Evolutionary conservation across 2,797 vertebrate species (phyloP).

Genomic region (Tokudaia tokunoshimensis): DNA sequence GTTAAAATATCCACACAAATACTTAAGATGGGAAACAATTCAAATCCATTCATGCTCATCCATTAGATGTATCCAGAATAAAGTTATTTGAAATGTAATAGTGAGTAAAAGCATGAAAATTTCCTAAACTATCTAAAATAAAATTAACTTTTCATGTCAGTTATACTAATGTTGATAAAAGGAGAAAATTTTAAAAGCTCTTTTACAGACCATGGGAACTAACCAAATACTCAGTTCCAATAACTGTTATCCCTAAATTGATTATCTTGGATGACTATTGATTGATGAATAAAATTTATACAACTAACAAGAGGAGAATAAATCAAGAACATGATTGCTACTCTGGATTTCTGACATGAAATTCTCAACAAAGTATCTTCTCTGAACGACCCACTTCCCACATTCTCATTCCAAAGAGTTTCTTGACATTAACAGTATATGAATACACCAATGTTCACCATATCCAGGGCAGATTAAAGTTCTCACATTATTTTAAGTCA

Average conservation of each 20-base stretch:
- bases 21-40: not conserved
- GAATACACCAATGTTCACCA: not conserved
- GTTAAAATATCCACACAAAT: not conserved
- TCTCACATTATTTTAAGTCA: not conserved
- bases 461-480: not conserved
- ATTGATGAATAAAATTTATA: not conserved
- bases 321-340: too few species aligned
- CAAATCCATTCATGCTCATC: not conserved
- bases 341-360: not conserved
- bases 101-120: too few species aligned
- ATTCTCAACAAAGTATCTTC: too few species aligned
- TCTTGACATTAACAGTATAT: not conserved
- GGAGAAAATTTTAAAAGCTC: not conserved
- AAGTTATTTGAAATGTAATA: not conserved
- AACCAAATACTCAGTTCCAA: not conserved
- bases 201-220: not conserved
- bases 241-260: not conserved
- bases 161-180: not conserved
- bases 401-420: not conserved
- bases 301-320: too few species aligned
- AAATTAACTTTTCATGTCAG: not conserved
- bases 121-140: not conserved
- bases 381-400: not conserved
- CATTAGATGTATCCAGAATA: not conserved
- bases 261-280: not conserved